A percentile compares a stretch with the other conserved stretches of the same genome.
phyloP scores from a whole-genome alignment of 2,113 vertebrate species.

The Spea bombifrons region DNA sequence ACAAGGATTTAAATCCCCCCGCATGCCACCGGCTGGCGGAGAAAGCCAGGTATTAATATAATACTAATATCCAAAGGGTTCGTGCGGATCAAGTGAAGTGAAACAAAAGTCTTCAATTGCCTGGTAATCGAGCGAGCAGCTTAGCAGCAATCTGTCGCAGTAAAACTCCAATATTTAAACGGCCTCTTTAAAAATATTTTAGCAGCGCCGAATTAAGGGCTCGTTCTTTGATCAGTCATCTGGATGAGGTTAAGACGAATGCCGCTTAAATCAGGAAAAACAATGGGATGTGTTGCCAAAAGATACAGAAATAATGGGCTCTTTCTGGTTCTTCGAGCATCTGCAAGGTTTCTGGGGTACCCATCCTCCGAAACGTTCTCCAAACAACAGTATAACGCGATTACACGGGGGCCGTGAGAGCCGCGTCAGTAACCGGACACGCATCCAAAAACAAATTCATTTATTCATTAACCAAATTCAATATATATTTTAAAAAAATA shows the following conservation, averaged over 20 bases:
- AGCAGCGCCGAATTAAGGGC: slow-evolving; percentile 68
- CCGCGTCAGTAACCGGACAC: too few species aligned
- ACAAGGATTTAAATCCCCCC: not conserved
- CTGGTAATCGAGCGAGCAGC: slow-evolving; percentile 65
- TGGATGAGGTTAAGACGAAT: slow-evolving; percentile 69
- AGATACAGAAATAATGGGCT: slow-evolving; percentile 58
- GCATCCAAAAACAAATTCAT: too few species aligned
- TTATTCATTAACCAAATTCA: too few species aligned
- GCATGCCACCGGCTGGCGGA: slow-evolving; percentile 50
- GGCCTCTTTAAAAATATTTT: slow-evolving; percentile 68
- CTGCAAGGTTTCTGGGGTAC: not conserved
- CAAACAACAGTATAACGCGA: too few species aligned
- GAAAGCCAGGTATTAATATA: slow-evolving; percentile 58
- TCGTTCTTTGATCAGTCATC: slow-evolving; percentile 70
- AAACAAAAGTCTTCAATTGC: slow-evolving; percentile 67
- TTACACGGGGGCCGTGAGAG: too few species aligned
- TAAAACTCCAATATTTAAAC: slow-evolving; percentile 68
- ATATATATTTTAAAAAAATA: too few species aligned
- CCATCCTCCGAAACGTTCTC: not conserved
- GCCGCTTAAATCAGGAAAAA: slow-evolving; percentile 66
- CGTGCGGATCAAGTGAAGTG: slow-evolving; percentile 57
- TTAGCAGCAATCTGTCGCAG: slow-evolving; percentile 67
- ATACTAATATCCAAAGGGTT: slow-evolving; percentile 57
- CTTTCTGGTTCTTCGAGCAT: slow-evolving; percentile 21
- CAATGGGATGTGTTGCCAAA: slow-evolving; percentile 59